Base-by-base conservation (phyloP, 2,888 invertebrate genomes). In the Plebejus melissa region DNA sequence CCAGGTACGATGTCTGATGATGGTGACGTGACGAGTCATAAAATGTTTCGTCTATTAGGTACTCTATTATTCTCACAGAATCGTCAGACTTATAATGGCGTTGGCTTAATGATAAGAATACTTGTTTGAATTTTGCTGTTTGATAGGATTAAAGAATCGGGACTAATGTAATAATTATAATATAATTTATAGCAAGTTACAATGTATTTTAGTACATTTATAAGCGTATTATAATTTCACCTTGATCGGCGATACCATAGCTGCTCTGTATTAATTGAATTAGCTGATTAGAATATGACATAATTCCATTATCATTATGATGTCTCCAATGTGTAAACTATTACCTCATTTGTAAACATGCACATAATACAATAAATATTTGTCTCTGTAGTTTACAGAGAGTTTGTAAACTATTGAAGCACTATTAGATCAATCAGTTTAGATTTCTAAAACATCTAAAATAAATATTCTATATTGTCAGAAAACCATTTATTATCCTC, bases 1-100 rank as follows among this genome's bases (percentile, higher is more conserved):
- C 94, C 99, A 99, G 96, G 98, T 97, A 88, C 81, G 84, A 82
- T 22, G 22, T 22, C 22, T 22, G 22, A 22, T 22, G 22, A 22
- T 22, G 22, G 22, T 22, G 22, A 22, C 22, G 22, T 22, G 22
- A 22, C 22, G 22, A 22, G 22, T 22, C 22, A 22, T 22, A 22
- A 22, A 22, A 22, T 22, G 22, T 22, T 22, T 22, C 22, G 22
- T 22, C 22, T 22, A 22, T 22, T 22, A 22, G 22, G 22, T 22
- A 22, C 22, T 22, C 22, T 22, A 22, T 22, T 22, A 22, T 22
- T 22, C 22, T 22, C 22, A 22, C 22, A 22, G 0, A 22, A 22
- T 22, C 22, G 22, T 22, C 22, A 22, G 22, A 22, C 22, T 22
- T 22, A 22, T 22, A 22, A 22, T 22, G 22, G 22, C 22, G 22